Base-by-base conservation (phyloP, 2,797 vertebrate species). In the Pyrocephalus nanus region DNA sequence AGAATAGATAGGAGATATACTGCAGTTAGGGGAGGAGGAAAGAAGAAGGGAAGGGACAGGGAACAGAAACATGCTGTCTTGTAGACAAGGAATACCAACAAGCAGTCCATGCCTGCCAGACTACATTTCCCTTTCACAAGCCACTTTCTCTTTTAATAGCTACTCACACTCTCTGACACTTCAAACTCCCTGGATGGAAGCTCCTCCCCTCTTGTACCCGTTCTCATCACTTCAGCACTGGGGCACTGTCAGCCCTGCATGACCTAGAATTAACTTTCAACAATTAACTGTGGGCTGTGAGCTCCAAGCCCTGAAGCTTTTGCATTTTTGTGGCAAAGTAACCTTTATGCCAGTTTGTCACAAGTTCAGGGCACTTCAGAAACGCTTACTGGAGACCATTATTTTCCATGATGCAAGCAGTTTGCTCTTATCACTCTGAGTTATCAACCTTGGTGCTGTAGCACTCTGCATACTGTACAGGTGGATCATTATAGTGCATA, bases 321-420 rank as follows among this genome's bases (percentile, higher is more conserved):
- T 84, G 81, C 88, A 86, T 92, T 94, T 96, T 93, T 96, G 96
- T 92, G 93, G 93, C 92, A 96, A 93, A 97, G 94, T 95, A 98
- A 97, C 95, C 95, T 97, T 97, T 97, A 97, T 97, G 95, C 97
- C 77, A 95, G 93, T 95, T 97, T 97, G 95, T 97, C 97, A 97
- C 95, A 97, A 96, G 96, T 97, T 96, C 97, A 96, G 96, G 91
- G 93, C 90, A 84, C 97, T 97, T 96, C 34, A 96, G 97, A 98
- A 97, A 86, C 4, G 76, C 96, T 97, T 90, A 73, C 93, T 30
- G 82, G 75, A 85, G 86, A 94, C 91, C 96, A 95, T 96, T 96
- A 97, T 91, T 98, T 98, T 97, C 98, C 98, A 97, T 98, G 98
- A 98, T 97, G 98, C 96, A 98, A 97, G 97, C 97, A 97, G 78